A percentile compares a stretch with the other conserved stretches of the same genome.
Evolutionary conservation across 2,113 vertebrate species (phyloP).

Genomic region (Donacobius atricapilla): DNA sequence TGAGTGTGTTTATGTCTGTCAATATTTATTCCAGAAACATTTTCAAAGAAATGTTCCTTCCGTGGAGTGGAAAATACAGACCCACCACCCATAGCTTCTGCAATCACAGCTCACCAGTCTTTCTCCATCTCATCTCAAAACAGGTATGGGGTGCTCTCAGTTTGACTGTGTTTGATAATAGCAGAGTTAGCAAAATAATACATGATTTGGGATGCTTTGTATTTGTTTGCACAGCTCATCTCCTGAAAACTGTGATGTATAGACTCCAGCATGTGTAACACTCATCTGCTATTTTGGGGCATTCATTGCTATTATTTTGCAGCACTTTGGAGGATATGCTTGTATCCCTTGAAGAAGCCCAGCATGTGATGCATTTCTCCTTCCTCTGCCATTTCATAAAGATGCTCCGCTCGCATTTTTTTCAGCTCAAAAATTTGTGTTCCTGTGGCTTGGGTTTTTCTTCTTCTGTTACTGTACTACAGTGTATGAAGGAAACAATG

Average conservation of each 20-base stretch:
- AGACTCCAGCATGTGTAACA: not conserved
- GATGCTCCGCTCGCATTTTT: not conserved
- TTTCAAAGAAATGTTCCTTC: not conserved
- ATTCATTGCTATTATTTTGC: not conserved
- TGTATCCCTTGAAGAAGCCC: not conserved
- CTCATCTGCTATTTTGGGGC: not conserved
- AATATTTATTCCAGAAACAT: not conserved
- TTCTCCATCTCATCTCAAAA: not conserved
- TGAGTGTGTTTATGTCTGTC: not conserved
- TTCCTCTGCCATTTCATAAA: not conserved
- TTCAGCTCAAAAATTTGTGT: not conserved
- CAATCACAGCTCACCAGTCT: not conserved
- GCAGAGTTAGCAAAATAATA: not conserved
- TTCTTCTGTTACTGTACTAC: not conserved
- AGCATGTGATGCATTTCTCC: not conserved
- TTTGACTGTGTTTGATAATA: not conserved
- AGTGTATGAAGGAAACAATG: not conserved
- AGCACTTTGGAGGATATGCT: not conserved
- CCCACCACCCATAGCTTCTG: not conserved
- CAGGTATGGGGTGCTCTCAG: not conserved
- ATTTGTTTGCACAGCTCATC: not conserved
- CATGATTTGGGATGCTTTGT: not conserved
- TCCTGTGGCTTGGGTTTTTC: not conserved
- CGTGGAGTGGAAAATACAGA: not conserved
- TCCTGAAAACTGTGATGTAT: not conserved